Conservation (phyloP, 2,888 invertebrate genomes). For the Rugalucina vietnamica region DNA sequence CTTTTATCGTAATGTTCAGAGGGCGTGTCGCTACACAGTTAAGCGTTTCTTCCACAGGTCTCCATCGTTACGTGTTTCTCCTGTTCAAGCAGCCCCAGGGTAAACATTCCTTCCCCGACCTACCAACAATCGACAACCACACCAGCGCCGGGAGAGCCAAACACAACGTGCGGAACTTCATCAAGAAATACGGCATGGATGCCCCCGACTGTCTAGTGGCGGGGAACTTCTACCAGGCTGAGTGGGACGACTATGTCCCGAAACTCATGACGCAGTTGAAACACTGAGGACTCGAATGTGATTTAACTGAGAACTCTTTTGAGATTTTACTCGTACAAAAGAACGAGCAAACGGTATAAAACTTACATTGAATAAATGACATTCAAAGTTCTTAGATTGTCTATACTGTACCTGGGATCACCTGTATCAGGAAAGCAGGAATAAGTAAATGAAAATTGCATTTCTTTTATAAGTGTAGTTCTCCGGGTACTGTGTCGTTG, state of each 20-base stretch:
- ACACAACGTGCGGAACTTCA: constrained; percentile 45
- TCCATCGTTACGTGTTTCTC: constrained; percentile 92
- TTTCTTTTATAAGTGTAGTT: no score
- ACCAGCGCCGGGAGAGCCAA: constrained; percentile 47
- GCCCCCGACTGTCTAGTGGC: constrained; percentile 25
- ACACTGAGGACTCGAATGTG: neutral
- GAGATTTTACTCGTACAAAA: no score
- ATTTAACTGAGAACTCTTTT: no score
- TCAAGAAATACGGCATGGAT: constrained; percentile 37
- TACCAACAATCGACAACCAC: constrained; percentile 32
- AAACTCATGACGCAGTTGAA: constrained; percentile 87
- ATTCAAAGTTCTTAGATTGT: no score
- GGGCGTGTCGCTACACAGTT: no score
- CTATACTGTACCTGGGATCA: no score
- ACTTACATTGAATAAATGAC: no score
- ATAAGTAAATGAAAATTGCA: no score
- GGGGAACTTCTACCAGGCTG: constrained; percentile 60
- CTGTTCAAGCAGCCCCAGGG: constrained; percentile 89
- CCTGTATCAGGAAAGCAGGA: no score
- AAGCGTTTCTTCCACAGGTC: constrained; percentile 82
- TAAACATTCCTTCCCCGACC: constrained; percentile 35
- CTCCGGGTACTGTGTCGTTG: no score
- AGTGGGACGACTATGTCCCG: constrained; percentile 88
- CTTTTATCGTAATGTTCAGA: no score
- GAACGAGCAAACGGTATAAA: no score